These are phyloP conservation scores for human DNA, from an alignment of 2,113 vertebrate genomes.

Conservation along the genomic window GRCh38 chr11:133957001-133957500, in stretches of 20 bases:
- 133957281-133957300: conserved; percentile 2
- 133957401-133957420: conserved; percentile 61
- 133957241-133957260: conserved; percentile 56
- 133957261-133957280: conserved; percentile 27
- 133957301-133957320: not conserved
- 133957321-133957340: conserved; percentile 60
- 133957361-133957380: conserved; percentile 54
- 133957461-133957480: conserved; percentile 60
- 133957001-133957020: conserved; percentile 87
- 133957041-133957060: conserved; percentile 70
- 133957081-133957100: conserved; percentile 84
- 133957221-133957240: conserved; percentile 63
- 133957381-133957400: conserved; percentile 55
- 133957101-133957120: conserved; percentile 80
- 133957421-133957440: conserved; percentile 44
- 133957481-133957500: not conserved
- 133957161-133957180: conserved; percentile 99
- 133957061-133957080: conserved; percentile 82
- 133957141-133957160: conserved; percentile 92
- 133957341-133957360: conserved; percentile 70
- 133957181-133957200: conserved; percentile 73
- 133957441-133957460: conserved; percentile 66
- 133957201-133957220: not conserved
- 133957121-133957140: conserved; percentile 96
- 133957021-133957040: conserved; percentile 81